phyloP scores from a whole-genome alignment of 2,113 vertebrate species.

The Pterocles gutturalis region DNA sequence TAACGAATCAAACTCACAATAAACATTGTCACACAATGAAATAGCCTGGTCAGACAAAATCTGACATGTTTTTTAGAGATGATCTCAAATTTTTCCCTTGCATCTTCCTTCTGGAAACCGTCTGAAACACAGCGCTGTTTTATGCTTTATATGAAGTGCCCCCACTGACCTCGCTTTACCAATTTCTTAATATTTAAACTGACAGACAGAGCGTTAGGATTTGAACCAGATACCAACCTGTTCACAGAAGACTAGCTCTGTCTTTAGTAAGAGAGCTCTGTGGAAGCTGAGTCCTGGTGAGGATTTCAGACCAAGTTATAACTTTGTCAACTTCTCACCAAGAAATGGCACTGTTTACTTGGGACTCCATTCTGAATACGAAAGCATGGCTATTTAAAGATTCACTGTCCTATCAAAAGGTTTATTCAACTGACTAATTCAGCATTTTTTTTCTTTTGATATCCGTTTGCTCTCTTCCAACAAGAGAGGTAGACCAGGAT shows the following conservation, averaged over 20 bases:
- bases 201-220: slow-evolving; percentile 58
- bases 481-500: neutral
- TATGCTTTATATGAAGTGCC: slow-evolving; percentile 13
- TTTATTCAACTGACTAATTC: neutral
- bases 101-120: neutral
- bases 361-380: neutral
- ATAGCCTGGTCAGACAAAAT: neutral
- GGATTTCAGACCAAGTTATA: neutral
- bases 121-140: neutral
- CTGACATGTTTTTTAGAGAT: neutral
- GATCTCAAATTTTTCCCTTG: neutral
- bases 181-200: slow-evolving; percentile 63
- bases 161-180: neutral
- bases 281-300: neutral
- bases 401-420: neutral
- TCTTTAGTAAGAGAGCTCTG: neutral
- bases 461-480: neutral
- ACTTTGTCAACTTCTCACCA: neutral
- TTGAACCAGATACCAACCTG: slow-evolving; percentile 53
- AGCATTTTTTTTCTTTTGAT: neutral
- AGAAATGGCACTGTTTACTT: neutral
- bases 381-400: neutral
- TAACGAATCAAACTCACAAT: neutral
- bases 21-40: neutral
- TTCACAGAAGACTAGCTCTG: slow-evolving; percentile 24